Percentiles rank a stretch among this genome's conserved stretches.
phyloP scores from a whole-genome alignment of 2,888 invertebrate genomes.

The Poecilobothrus nobilitatus region DNA sequence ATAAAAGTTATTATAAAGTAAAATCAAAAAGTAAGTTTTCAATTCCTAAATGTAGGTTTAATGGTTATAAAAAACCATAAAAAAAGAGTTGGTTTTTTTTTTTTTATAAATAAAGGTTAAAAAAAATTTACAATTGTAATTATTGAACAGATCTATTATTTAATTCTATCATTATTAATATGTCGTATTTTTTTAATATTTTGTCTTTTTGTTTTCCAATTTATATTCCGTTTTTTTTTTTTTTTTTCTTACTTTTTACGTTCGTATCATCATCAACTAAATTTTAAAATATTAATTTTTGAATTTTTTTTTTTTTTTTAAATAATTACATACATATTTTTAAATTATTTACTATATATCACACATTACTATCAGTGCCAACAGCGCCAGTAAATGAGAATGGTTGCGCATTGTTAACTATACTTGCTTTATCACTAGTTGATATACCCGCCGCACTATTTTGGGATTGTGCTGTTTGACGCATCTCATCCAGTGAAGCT shows the following conservation, averaged over 20 bases:
- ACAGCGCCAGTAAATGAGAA: conserved; percentile 66
- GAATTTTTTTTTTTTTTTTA: conserved; percentile 15
- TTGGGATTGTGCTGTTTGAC: conserved; percentile 51
- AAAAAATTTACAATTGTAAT: too few relatives aligned
- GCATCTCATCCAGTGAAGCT: conserved; percentile 73
- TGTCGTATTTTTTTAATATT: too few relatives aligned
- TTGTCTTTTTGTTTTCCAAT: too few relatives aligned
- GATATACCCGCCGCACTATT: conserved; percentile 38
- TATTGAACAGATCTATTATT: too few relatives aligned
- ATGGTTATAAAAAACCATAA: too few relatives aligned
- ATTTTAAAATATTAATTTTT: conserved; percentile 14
- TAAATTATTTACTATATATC: conserved; percentile 34
- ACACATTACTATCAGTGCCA: conserved; percentile 57
- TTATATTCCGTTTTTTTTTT: conserved; percentile 14
- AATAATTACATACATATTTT: conserved; percentile 9
- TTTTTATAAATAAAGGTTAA: too few relatives aligned
- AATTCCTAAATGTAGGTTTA: too few relatives aligned
- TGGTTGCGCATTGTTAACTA: conserved; percentile 75
- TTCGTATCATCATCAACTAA: conserved; percentile 14
- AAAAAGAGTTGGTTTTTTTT: too few relatives aligned
- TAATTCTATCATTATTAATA: too few relatives aligned
- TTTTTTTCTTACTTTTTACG: conserved; percentile 20
- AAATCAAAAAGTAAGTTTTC: too few relatives aligned
- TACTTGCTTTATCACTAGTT: conserved; percentile 60
- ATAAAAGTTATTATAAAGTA: too few relatives aligned